Evolutionary conservation across 2,113 vertebrate genomes (phyloP).

Genomic region (Odobenus rosmarus): DNA sequence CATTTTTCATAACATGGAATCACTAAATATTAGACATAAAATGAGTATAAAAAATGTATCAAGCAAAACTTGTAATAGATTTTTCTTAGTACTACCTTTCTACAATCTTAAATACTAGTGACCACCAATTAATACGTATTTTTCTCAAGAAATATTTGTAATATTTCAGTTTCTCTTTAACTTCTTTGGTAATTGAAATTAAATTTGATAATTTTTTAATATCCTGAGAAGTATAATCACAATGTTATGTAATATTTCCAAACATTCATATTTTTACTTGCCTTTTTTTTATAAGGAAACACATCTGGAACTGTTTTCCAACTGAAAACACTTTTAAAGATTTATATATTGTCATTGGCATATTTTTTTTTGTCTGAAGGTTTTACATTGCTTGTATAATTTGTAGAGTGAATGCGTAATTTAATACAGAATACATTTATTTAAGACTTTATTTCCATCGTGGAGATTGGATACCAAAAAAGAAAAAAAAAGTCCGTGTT

Average conservation of each 20-base stretch:
- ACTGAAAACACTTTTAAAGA: neutral
- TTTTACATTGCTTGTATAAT: neutral
- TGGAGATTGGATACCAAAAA: neutral
- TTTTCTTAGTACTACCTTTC: neutral
- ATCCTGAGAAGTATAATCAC: neutral
- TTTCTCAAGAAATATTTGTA: neutral
- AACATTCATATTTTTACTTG: neutral
- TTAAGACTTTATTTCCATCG: neutral
- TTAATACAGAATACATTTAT: neutral
- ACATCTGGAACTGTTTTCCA: neutral
- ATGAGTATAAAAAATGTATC: constrained; percentile 29
- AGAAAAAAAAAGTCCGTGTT: neutral
- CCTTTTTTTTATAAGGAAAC: neutral
- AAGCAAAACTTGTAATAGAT: neutral
- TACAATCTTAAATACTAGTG: neutral
- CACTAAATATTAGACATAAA: neutral
- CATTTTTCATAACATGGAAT: neutral
- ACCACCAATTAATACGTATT: neutral
- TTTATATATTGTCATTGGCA: neutral
- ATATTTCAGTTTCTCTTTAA: neutral
- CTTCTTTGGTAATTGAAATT: neutral
- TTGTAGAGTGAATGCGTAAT: neutral
- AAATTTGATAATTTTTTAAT: neutral
- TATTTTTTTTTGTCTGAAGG: neutral
- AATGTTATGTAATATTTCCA: neutral